These are phyloP conservation scores for Phenganax marumi DNA, from an alignment of 92 coral and sea anemone genomes.

Conservation along the genomic window DNA sequence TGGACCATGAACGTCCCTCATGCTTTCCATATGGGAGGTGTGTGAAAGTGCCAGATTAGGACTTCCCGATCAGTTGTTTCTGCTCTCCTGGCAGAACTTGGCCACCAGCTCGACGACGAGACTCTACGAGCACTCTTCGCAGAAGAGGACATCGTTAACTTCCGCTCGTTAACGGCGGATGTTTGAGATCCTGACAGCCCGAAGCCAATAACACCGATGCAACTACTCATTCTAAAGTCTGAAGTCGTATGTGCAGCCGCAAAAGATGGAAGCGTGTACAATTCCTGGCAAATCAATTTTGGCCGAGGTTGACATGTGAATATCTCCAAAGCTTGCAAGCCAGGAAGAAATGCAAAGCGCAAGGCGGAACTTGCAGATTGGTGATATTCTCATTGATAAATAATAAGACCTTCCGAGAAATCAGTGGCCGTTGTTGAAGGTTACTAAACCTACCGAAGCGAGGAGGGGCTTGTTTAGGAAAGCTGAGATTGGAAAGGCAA, in stretches of 20 bases:
- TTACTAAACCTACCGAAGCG: conserved; percentile 26
- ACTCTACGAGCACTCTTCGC: too few species aligned
- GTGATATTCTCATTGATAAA: not conserved
- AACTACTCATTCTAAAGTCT: conserved; percentile 34
- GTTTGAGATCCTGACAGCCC: conserved; percentile 34
- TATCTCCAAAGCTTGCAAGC: conserved; percentile 39
- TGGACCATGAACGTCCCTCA: too few species aligned
- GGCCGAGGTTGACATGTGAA: conserved; percentile 40
- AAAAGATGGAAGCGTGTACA: conserved; percentile 40
- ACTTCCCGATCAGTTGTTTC: too few species aligned
- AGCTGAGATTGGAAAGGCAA: conserved; percentile 38
- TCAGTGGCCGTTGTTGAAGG: conserved; percentile 35
- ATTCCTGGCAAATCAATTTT: conserved; percentile 36
- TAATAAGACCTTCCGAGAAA: conserved; percentile 2
- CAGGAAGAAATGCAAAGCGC: conserved; percentile 17
- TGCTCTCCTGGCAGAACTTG: too few species aligned
- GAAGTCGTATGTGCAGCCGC: conserved; percentile 22
- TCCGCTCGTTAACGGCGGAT: conserved; percentile 2
- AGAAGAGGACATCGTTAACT: too few species aligned
- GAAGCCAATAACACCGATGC: conserved; percentile 42
- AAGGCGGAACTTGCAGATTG: not conserved
- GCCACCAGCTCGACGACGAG: too few species aligned
- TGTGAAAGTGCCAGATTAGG: too few species aligned
- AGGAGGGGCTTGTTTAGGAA: conserved; percentile 36
- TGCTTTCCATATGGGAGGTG: too few species aligned